A percentile compares a stretch with the other conserved stretches of the same genome.
phyloP scores from a whole-genome alignment of 1,140 invertebrate species.

The Belonocnema kinseyi region DNA sequence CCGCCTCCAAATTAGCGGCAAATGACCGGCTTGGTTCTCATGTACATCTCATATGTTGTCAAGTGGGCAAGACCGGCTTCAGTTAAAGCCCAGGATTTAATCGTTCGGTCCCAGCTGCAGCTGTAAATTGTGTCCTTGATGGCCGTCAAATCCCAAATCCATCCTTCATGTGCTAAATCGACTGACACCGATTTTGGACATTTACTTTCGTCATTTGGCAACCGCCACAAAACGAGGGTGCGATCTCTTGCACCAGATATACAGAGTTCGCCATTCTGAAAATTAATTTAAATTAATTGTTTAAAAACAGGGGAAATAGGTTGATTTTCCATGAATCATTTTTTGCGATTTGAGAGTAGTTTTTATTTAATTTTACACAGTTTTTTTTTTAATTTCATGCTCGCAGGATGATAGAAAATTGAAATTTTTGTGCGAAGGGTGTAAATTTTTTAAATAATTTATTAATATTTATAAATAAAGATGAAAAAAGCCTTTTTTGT shows the following conservation, averaged over 20 bases:
- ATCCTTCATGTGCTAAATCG: constrained; percentile 65
- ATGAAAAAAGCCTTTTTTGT: too few relatives aligned
- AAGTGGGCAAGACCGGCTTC: constrained; percentile 49
- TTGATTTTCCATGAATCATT: too few relatives aligned
- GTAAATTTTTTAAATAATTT: too few relatives aligned
- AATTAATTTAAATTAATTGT: constrained; percentile 1
- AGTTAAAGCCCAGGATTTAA: constrained; percentile 65
- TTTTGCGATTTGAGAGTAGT: too few relatives aligned
- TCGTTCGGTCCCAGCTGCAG: constrained; percentile 68
- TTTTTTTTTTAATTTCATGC: too few relatives aligned
- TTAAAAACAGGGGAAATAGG: too few relatives aligned
- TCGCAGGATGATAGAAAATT: too few relatives aligned
- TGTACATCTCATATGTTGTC: constrained; percentile 62
- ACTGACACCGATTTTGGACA: constrained; percentile 36
- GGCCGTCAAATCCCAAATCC: constrained; percentile 70
- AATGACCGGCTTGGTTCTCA: constrained; percentile 38
- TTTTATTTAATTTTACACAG: too few relatives aligned
- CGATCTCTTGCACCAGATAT: constrained; percentile 70
- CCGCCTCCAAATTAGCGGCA: constrained; percentile 28
- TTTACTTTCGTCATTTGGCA: constrained; percentile 48
- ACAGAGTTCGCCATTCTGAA: constrained; percentile 62
- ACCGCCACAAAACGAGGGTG: constrained; percentile 59
- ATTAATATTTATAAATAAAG: too few relatives aligned
- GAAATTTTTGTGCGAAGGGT: too few relatives aligned
- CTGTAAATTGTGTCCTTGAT: constrained; percentile 66